Evolutionary conservation across 2,797 vertebrate species (phyloP).

Genomic region (Pitangus sulphuratus): DNA sequence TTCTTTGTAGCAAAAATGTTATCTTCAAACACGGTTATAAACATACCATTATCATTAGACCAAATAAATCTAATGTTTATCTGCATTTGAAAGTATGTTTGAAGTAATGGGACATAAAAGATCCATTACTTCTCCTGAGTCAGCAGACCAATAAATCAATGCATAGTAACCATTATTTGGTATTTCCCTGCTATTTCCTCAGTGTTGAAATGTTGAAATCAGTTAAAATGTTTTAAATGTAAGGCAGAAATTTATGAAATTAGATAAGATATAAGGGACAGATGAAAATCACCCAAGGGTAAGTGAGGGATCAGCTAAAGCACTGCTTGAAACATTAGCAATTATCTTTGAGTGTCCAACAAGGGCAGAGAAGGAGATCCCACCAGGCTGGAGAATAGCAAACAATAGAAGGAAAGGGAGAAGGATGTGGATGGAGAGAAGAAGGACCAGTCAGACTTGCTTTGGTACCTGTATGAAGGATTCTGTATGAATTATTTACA

Average conservation of each 20-base stretch:
- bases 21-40: background rate
- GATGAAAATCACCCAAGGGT: background rate
- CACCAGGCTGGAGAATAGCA: background rate
- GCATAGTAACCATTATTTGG: background rate
- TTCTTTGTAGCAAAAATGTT: background rate
- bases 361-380: background rate
- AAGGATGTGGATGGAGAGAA: background rate
- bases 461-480: background rate
- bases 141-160: conserved; percentile 13
- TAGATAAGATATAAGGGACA: background rate
- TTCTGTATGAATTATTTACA: background rate
- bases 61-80: conserved; percentile 11
- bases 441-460: background rate
- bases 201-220: background rate
- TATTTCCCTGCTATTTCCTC: background rate
- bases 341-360: background rate
- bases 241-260: conserved; percentile 13
- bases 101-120: background rate
- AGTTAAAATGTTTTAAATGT: background rate
- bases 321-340: background rate
- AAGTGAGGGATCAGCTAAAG: background rate
- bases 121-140: background rate
- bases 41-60: background rate
- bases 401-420: background rate
- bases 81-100: conserved; percentile 1